Evolutionary conservation across 2,797 vertebrate species (phyloP).

Genomic region (Acropternis orthonyx): DNA sequence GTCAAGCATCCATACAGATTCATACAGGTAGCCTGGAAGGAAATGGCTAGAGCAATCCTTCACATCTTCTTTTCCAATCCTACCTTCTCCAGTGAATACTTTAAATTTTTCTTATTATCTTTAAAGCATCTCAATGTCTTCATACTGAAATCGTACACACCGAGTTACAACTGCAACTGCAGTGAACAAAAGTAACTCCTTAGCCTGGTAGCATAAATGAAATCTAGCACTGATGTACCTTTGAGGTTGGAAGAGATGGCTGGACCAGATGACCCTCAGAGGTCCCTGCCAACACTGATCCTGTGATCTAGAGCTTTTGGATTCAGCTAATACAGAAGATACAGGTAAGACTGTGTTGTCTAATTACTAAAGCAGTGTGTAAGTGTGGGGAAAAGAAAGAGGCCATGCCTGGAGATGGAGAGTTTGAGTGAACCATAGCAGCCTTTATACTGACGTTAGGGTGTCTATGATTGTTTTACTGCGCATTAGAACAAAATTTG

Average conservation of each 20-base stretch:
- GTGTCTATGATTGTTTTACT: neutral
- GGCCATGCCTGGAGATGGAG: neutral
- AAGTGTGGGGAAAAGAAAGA: neutral
- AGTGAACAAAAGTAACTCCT: neutral
- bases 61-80: neutral
- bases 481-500: neutral
- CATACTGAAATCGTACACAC: neutral
- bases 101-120: neutral
- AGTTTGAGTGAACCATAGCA: neutral
- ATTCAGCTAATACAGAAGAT: neutral
- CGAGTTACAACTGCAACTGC: neutral
- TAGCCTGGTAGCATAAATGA: neutral
- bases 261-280: neutral
- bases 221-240: neutral
- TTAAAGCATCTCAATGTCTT: neutral
- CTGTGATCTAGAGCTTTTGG: neutral
- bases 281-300: neutral
- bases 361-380: neutral
- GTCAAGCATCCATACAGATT: neutral
- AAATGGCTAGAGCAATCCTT: neutral
- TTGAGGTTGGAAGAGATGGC: neutral
- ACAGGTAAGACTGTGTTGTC: neutral
- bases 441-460: neutral
- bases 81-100: neutral
- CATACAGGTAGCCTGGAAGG: neutral